Evolutionary conservation across 2,113 vertebrate genomes (phyloP), one percentile per base, ranked within the genome.

Genomic region (Tilapia sparmanii): DNA sequence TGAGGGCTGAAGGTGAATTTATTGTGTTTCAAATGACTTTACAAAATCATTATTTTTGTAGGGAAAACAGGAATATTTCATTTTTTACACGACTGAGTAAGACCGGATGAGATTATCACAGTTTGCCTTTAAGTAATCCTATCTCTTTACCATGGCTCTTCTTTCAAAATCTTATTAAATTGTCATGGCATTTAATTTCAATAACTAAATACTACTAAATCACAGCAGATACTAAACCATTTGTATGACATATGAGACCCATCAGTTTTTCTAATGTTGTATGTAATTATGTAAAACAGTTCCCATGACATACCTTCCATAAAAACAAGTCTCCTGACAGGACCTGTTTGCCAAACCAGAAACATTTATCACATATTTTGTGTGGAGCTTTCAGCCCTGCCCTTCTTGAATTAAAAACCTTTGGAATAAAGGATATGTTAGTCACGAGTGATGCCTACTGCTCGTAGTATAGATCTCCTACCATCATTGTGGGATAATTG

Each of bases 311-410:
- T 29, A 10, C 5, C 26, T 53, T 35, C 42, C 54, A 87, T 47
- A 53, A 84, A 54, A 86, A 40, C 19, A 81, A 81, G 76, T 52
- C 54, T 57, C 54, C 45, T 29, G 26, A 57, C 54, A 78, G 73
- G 18, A 18, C 50, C 73, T 18, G 11, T 63, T 54, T 88, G 86
- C 82, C 82, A 84, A 93, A 91, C 87, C 68, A 85, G 63, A 79
- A 89, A 94, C 59, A 85, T 95, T 93, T 94, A 95, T 93, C 94
- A 68, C 68, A 92, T 90, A 66, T 54, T 73, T 54, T 81, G 40
- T 76, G 68, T 1, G 8, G 22, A 26, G 13, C 6, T 76, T 45
- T 76, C 40, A 29, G 71, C 24, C 42, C 15, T 29, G 71, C 71
- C 10, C 3, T 47, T 76, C 22, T 16, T 29, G 71, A 50, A 76